A percentile compares a stretch with the other conserved stretches of the same genome.
phyloP scores from a whole-genome alignment of 1,140 invertebrate species.

The Scaptodrosophila lebanonensis region DNA sequence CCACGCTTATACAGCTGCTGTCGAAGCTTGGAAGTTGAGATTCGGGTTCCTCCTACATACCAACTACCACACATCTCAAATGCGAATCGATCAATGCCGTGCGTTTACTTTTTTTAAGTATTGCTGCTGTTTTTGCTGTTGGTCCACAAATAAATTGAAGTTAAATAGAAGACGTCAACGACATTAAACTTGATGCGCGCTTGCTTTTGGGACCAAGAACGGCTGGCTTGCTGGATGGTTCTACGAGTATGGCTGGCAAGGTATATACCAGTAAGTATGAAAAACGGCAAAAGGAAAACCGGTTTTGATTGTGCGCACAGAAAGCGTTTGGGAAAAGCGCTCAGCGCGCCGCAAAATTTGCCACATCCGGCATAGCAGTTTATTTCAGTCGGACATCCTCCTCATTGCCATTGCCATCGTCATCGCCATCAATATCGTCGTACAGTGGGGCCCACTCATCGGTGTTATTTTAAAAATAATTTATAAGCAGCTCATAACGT shows the following conservation, averaged over 20 bases:
- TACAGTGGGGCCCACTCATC: too few relatives aligned
- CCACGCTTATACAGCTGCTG: constrained; percentile 5
- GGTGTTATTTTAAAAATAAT: too few relatives aligned
- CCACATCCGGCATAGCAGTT: constrained; percentile 62
- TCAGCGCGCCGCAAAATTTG: constrained; percentile 55
- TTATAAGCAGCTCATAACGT: too few relatives aligned
- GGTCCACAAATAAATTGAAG: constrained; percentile 69
- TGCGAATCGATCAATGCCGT: constrained; percentile 64
- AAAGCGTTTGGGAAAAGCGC: constrained; percentile 10
- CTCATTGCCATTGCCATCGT: not conserved
- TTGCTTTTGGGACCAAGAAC: too few relatives aligned
- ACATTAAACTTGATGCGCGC: constrained; percentile 59
- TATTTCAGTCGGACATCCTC: constrained; percentile 27
- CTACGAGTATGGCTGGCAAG: constrained; percentile 25
- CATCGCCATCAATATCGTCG: too few relatives aligned
- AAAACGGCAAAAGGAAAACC: constrained; percentile 31
- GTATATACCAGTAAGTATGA: constrained; percentile 31
- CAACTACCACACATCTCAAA: constrained; percentile 20
- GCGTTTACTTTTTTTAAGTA: constrained; percentile 46
- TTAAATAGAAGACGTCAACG: constrained; percentile 71
- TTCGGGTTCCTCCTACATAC: too few relatives aligned
- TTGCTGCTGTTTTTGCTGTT: constrained; percentile 19
- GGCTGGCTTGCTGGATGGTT: too few relatives aligned
- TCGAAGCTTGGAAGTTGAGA: too few relatives aligned
- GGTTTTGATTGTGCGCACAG: constrained; percentile 37